Evolutionary conservation across 2,113 vertebrate genomes (phyloP).

Genomic region (Prietella phreatophila): DNA sequence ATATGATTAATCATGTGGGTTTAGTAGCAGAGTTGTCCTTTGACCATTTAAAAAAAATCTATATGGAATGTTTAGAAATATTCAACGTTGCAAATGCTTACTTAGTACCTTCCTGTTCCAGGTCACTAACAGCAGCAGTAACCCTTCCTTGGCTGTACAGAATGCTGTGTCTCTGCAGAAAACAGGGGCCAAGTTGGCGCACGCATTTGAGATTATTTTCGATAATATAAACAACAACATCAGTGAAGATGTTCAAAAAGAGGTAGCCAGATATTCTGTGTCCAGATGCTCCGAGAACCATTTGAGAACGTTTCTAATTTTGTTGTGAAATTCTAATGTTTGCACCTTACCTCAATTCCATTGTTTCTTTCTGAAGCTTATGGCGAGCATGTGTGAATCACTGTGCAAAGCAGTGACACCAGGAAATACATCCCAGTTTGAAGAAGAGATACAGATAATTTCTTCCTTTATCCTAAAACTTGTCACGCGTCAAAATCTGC

Average conservation of each 20-base stretch:
- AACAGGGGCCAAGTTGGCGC: neutral
- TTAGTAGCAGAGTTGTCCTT: neutral
- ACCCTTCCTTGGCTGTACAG: neutral
- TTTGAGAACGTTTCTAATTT: neutral
- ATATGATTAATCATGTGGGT: neutral
- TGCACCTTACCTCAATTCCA: neutral
- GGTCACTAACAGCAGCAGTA: neutral
- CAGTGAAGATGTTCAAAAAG: no score
- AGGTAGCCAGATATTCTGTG: neutral
- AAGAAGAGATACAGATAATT: neutral
- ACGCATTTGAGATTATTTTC: neutral
- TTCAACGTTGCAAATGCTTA: neutral
- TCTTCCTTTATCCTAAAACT: neutral
- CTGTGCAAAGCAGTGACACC: neutral
- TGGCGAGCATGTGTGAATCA: neutral
- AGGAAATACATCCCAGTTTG: accelerated
- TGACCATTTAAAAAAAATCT: neutral
- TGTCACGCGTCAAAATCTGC: conserved; percentile 66
- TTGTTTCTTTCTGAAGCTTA: conserved; percentile 8
- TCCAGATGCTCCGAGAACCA: neutral
- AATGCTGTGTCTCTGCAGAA: neutral
- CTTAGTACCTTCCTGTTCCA: neutral
- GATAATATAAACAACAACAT: neutral
- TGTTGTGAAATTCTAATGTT: neutral
- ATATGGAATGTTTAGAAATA: neutral